phyloP scores from a whole-genome alignment of 1,140 invertebrate species.

The Chironomus striatipennis region DNA sequence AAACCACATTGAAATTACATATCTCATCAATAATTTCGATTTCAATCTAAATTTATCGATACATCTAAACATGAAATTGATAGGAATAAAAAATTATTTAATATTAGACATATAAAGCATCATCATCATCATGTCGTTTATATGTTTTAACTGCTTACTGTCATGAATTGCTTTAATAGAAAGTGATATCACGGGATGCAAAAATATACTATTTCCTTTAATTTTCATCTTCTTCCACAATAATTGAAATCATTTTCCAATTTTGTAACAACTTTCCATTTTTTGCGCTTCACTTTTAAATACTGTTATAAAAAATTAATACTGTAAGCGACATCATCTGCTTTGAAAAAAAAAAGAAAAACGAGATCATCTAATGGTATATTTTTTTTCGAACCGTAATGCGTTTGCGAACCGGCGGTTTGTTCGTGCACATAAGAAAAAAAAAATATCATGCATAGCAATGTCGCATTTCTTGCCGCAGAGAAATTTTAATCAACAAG shows the following conservation, averaged over 20 bases:
- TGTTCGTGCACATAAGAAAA: neutral
- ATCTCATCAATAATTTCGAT: too few relatives aligned
- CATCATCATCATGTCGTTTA: too few relatives aligned
- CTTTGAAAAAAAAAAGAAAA: constrained; percentile 21
- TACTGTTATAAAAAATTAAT: constrained; percentile 16
- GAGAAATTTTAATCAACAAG: constrained; percentile 13
- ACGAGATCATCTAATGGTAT: constrained; percentile 21
- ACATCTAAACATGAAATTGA: too few relatives aligned
- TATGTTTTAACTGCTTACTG: neutral
- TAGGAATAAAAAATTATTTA: too few relatives aligned
- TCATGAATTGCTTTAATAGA: constrained; percentile 16
- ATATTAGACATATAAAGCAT: too few relatives aligned
- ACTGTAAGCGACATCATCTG: constrained; percentile 19
- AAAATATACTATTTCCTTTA: constrained; percentile 21
- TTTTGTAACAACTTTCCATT: constrained; percentile 24
- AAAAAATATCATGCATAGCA: constrained; percentile 13
- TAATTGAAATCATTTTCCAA: constrained; percentile 20
- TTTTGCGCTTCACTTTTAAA: constrained; percentile 12
- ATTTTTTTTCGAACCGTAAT: neutral
- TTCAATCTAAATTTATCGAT: too few relatives aligned
- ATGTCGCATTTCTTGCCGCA: neutral
- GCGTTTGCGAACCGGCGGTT: constrained; percentile 14
- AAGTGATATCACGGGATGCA: constrained; percentile 12
- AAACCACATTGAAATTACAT: too few relatives aligned
- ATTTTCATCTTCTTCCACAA: constrained; percentile 21